phyloP scores from a whole-genome alignment of 2,888 invertebrate species.

The Panopea generosa region DNA sequence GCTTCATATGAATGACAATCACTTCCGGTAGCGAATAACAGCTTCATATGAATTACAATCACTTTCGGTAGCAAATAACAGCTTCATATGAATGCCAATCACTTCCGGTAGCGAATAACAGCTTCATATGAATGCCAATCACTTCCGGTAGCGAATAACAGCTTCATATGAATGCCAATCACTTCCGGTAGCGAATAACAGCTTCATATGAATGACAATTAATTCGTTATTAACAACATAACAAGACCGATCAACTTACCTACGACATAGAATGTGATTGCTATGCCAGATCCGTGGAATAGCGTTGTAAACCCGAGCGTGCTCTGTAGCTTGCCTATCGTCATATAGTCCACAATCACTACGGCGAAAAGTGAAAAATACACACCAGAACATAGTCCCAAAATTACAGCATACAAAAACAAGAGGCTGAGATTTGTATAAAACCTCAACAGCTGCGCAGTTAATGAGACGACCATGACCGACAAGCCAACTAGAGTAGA shows the following conservation, averaged over 20 bases:
- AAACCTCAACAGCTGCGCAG: constrained; percentile 28
- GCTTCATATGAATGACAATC: no score
- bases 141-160: no score
- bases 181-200: no score
- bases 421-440: constrained; percentile 56
- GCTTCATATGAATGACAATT: no score
- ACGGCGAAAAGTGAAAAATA: constrained; percentile 67
- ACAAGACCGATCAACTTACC: constrained; percentile 65
- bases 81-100: no score
- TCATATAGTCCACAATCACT: constrained; percentile 66
- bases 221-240: no score
- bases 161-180: no score
- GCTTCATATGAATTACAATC: no score
- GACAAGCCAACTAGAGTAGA: constrained; percentile 36
- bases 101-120: no score
- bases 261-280: constrained; percentile 55
- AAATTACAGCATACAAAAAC: constrained; percentile 53
- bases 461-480: constrained; percentile 21
- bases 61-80: no score
- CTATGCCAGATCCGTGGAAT: constrained; percentile 55
- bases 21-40: no score
- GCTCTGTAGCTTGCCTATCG: constrained; percentile 58
- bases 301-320: constrained; percentile 64
- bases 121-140: no score
- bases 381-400: constrained; percentile 64